Evolutionary conservation across 2,888 invertebrate species (phyloP), one percentile per base, ranked within the genome.

Genomic region (Spatulosminthurus flaviceps): DNA sequence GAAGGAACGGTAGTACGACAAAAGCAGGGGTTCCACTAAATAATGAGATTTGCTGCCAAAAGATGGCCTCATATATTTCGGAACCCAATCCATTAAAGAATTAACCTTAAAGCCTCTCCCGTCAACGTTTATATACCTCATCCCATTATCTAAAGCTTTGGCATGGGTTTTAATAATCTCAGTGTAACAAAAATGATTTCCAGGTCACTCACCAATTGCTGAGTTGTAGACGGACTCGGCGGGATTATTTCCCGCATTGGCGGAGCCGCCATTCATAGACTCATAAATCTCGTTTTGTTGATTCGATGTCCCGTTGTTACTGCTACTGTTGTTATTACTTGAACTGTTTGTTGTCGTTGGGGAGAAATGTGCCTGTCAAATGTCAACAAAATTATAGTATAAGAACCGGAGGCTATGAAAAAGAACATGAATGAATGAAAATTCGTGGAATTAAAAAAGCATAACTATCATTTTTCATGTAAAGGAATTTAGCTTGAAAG

Each of bases 201-300:
- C n/a, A n/a, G n/a, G n/a, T n/a, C n/a, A 69, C 69, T 82, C 73
- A 82, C 82, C 82, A 69, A 82, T 79, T 51, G 80, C 80, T 29
- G 82, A 80, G 42, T 77, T 80, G 66, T 79, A 79, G 73, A 82
- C 80, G 70, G 82, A 73, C 34, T 80, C 76, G 41, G 81, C 76
- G 69, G 82, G 80, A 69, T 80, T 80, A 79, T 80, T 79, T 29
- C 80, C 80, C 60, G 78, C 26, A 34, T 72, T 79, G 72, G 78
- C 41, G 21, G 78, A 73, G 51, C 71, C 78, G 72, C 82, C 82
- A 77, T 82, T 82, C 70, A 82, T 75, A 67, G 82, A 82, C 67
- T 82, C 82, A 34, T 82, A 82, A 60, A 82, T 80, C 64, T 82
- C 82, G 73, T 79, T 79, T 42, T 73, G 78, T 73, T 34, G 73